Conservation (phyloP, 2,113 vertebrate genomes). For the Phaethornis superciliosus region DNA sequence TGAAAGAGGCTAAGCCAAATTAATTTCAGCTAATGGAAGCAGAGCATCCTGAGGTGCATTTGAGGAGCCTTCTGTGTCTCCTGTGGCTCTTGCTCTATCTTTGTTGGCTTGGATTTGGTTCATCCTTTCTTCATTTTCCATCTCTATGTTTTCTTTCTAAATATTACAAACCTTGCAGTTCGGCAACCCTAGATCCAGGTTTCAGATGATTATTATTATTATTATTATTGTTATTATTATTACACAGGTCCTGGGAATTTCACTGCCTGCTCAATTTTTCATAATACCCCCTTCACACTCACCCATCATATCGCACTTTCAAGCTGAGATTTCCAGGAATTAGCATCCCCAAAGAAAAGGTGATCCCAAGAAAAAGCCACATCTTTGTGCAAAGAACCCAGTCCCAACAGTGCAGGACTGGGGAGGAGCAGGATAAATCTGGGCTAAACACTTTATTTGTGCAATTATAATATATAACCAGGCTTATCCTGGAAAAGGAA, state of each 20-base stretch:
- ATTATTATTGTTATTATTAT: not conserved
- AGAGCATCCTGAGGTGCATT: not conserved
- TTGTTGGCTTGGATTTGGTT: not conserved
- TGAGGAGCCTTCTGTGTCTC: not conserved
- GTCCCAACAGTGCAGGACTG: not conserved
- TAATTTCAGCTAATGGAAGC: conserved; percentile 21
- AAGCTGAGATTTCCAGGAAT: conserved; percentile 47
- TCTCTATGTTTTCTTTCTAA: not conserved
- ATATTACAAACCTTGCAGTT: not conserved
- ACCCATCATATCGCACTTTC: conserved; percentile 10
- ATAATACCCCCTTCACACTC: not conserved
- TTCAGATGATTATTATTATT: not conserved
- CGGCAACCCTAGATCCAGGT: not conserved
- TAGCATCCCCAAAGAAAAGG: conserved; percentile 7
- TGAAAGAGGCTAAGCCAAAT: not conserved
- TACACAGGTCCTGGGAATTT: not conserved
- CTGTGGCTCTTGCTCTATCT: not conserved
- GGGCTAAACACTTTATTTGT: not conserved
- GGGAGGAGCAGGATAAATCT: not conserved
- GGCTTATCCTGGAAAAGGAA: not conserved
- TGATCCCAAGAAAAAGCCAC: conserved; percentile 14
- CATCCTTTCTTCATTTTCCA: not conserved
- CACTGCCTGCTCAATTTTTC: not conserved
- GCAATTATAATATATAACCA: not conserved
- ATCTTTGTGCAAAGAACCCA: not conserved